phyloP scores from a whole-genome alignment of 2,888 invertebrate species.

The Cistogaster globosa region DNA sequence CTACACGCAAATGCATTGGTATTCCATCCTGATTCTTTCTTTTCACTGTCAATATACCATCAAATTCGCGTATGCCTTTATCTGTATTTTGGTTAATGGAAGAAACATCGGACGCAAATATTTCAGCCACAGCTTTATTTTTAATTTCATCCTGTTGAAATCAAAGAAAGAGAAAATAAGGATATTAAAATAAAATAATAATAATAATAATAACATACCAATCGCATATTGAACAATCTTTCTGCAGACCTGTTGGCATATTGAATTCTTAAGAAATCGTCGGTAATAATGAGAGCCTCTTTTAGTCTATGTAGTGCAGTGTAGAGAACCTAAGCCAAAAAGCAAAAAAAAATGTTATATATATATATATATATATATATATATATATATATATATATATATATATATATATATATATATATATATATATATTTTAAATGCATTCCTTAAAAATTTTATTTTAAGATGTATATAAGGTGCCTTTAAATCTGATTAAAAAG shows the following conservation, averaged over 20 bases:
- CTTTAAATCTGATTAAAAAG: too few relatives aligned
- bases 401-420: too few relatives aligned
- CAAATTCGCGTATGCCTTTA: conserved; percentile 89
- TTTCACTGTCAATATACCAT: conserved; percentile 88
- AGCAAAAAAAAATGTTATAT: neutral
- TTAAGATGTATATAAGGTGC: too few relatives aligned
- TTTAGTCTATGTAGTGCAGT: conserved; percentile 93
- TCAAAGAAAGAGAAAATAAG: neutral
- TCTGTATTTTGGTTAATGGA: conserved; percentile 83
- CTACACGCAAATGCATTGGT: conserved; percentile 90
- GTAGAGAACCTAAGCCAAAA: conserved; percentile 87
- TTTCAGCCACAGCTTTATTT: conserved; percentile 82
- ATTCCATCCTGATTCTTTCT: conserved; percentile 91
- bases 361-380: too few relatives aligned
- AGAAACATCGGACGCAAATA: conserved; percentile 82
- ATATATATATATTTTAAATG: neutral
- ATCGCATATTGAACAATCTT: conserved; percentile 89
- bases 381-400: too few relatives aligned
- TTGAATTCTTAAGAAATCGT: conserved; percentile 92
- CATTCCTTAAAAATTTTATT: neutral
- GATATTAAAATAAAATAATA: neutral
- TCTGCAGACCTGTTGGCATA: conserved; percentile 94
- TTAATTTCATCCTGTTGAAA: conserved; percentile 82
- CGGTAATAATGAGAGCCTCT: conserved; percentile 94
- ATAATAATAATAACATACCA: conserved; percentile 82